Conservation (phyloP, 2,113 vertebrate genomes). For the Arenaria interpres region DNA sequence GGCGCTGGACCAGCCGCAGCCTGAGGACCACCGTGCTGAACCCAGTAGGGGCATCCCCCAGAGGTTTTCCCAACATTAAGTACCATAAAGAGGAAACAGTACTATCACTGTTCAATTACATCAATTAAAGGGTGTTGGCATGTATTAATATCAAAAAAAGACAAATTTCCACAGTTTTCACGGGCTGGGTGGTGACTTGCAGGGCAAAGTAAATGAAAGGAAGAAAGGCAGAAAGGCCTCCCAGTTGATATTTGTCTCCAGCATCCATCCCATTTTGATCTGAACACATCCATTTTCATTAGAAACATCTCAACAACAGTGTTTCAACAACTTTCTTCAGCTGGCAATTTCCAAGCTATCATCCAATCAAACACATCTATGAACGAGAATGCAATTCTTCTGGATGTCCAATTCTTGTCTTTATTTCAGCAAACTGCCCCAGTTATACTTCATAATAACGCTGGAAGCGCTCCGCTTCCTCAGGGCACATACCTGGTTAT, state of each 20-base stretch:
- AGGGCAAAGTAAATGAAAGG: not conserved
- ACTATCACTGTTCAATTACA: not conserved
- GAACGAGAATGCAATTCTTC: not conserved
- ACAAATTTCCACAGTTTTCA: not conserved
- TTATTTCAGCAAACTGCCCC: not conserved
- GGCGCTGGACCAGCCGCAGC: fast-evolving
- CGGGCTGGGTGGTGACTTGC: not conserved
- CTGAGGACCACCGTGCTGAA: not conserved
- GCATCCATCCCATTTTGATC: not conserved
- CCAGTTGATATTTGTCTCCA: too few species aligned
- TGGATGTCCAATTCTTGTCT: not conserved
- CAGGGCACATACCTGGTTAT: not conserved
- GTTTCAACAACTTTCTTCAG: not conserved
- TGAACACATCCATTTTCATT: not conserved
- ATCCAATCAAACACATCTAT: not conserved
- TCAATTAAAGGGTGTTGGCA: not conserved
- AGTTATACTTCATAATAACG: not conserved
- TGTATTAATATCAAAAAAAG: not conserved
- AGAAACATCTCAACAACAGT: not conserved
- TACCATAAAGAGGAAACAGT: not conserved
- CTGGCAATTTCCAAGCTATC: not conserved
- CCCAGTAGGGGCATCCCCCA: not conserved
- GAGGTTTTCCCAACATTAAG: not conserved
- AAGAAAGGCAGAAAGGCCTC: not conserved
- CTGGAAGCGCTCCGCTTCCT: not conserved